Evolutionary conservation across 2,113 vertebrate genomes (phyloP), one percentile per base, ranked within the genome.

Genomic region (Alligator mississippiensis): DNA sequence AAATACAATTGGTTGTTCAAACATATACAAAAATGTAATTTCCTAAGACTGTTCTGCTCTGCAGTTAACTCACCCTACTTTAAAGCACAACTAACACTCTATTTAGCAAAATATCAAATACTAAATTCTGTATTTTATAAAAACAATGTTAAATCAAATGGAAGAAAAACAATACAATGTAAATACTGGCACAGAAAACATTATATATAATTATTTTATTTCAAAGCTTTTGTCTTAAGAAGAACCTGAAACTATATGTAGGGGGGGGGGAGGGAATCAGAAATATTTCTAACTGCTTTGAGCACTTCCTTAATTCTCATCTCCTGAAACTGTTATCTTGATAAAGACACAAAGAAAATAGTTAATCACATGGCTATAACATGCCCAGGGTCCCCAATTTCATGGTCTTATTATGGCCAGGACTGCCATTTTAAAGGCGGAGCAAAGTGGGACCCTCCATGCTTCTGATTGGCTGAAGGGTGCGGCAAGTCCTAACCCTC

Each of bases 301-400:
- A 9, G 88, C 72, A 80, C 77, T 92, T 88, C 74, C 75, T 7
- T 34, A 77, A 58, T n/a, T 86, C 34, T 3, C 27, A 72, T 30
- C 90, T 80, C 80, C 88, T 61, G 38, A 10, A 93, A 70, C 58
- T 21, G 28, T 66, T 83, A 81, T 84, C 59, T 83, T 89, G 81
- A 93, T 77, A 1, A 89, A 54, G 83, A 79, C 68, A 85, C 47
- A 84, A 86, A 91, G 47, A 81, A 54, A 25, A 59, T 34, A 14
- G 12, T 1, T 47, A 47, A 47, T 47, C 7, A 47, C 47, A 47
- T 47, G 47, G 47, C 47, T 47, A 47, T 47, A 47, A 47, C 47
- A 47, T 47, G 47, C 7, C 47, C 47, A 47, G 47, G 47, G 9
- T 9, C 47, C 47, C 47, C 47, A 47, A 47, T 47, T 47, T 47